phyloP scores from a whole-genome alignment of 1,140 invertebrate species.

The Homarus americanus region DNA sequence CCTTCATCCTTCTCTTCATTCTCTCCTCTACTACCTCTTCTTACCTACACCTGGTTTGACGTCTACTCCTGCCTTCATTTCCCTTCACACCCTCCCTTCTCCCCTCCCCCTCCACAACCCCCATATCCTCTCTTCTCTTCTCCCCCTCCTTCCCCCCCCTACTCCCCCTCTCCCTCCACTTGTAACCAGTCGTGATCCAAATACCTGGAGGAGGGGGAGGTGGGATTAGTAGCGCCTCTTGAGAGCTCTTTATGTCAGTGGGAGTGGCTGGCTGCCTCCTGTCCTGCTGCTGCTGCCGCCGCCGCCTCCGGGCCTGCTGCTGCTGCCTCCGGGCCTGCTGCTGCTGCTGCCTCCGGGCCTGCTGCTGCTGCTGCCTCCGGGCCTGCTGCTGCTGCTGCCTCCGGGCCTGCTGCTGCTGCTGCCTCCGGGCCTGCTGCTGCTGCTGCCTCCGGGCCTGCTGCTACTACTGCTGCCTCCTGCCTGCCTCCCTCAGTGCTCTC shows the following conservation, averaged over 20 bases:
- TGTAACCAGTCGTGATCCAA: conserved; percentile 17
- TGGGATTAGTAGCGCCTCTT: conserved; percentile 32
- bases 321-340: too few species aligned
- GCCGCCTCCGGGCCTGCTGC: too few species aligned
- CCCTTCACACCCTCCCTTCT: not conserved
- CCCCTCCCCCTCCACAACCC: not conserved
- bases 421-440: too few species aligned
- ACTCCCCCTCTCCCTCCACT: not conserved
- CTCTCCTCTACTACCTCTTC: not conserved
- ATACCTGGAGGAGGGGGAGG: conserved; percentile 14
- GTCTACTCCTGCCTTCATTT: not conserved
- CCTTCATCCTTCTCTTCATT: not conserved
- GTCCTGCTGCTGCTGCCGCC: too few species aligned
- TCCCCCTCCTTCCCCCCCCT: not conserved
- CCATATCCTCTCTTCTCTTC: not conserved
- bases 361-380: too few species aligned
- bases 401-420: too few species aligned
- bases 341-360: too few species aligned
- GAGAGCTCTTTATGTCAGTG: not conserved
- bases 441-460: not conserved
- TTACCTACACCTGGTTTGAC: not conserved
- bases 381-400: too few species aligned
- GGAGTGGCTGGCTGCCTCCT: conserved; percentile 8
- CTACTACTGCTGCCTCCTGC: not conserved
- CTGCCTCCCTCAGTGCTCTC: conserved; percentile 20